Evolutionary conservation across 2,797 vertebrate species (phyloP).

Genomic region (Potorous gilbertii): DNA sequence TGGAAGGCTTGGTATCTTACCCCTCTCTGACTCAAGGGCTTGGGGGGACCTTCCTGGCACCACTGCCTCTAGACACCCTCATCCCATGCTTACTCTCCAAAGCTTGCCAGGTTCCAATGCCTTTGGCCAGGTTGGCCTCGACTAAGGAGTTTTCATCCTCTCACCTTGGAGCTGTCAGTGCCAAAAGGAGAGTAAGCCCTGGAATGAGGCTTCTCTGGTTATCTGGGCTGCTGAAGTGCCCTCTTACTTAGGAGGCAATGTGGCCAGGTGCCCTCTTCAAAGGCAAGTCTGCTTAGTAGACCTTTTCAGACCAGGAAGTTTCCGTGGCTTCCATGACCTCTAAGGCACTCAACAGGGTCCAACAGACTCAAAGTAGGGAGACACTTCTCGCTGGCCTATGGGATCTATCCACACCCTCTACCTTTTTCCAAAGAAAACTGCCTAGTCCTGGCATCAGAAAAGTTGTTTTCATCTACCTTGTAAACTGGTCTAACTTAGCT

Average conservation of each 20-base stretch:
- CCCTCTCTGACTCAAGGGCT: neutral
- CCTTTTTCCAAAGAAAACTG: neutral
- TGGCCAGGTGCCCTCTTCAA: neutral
- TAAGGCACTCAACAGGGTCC: neutral
- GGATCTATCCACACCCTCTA: neutral
- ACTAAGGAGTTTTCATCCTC: neutral
- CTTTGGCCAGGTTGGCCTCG: neutral
- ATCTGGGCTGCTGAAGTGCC: too few species aligned
- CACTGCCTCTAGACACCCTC: too few species aligned
- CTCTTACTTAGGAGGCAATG: neutral
- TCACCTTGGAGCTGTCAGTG: neutral
- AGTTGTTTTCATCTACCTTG: neutral
- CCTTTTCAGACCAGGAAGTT: neutral
- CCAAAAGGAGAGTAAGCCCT: neutral
- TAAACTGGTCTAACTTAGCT: neutral
- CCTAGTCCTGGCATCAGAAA: neutral
- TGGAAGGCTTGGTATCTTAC: neutral
- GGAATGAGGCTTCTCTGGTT: neutral
- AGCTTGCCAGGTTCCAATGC: neutral
- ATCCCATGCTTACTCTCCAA: neutral
- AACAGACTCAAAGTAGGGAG: neutral
- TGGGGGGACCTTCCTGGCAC: constrained; percentile 2
- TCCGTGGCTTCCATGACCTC: neutral
- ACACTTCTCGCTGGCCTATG: neutral
- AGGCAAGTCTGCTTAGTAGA: neutral